Percentiles rank a stretch among this genome's conserved stretches.
Conservation (phyloP, 2,113 vertebrate genomes). For the Syngnathoides biaculeatus region DNA sequence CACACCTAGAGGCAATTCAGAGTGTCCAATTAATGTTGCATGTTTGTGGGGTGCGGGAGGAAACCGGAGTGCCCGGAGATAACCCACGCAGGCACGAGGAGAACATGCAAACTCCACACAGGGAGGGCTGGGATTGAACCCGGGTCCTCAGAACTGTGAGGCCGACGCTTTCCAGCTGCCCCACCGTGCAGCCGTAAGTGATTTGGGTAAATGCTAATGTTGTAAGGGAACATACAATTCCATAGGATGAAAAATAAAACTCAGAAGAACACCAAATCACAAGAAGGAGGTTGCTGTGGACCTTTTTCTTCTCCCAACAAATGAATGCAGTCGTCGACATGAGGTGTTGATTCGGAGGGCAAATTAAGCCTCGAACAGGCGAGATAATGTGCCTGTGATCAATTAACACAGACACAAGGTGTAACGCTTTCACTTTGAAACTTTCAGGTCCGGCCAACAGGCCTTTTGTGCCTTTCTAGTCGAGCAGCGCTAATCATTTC, state of each 20-base stretch:
- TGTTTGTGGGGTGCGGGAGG: no score
- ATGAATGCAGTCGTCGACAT: conserved; percentile 64
- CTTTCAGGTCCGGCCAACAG: conserved; percentile 60
- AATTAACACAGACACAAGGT: conserved; percentile 75
- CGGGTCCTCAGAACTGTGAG: no score
- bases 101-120: no score
- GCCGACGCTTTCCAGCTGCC: no score
- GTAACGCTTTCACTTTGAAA: conserved; percentile 69
- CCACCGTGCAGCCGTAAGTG: no score
- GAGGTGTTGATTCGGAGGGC: conserved; percentile 72
- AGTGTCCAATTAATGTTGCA: no score
- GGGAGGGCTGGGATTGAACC: no score
- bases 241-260: conserved; percentile 27
- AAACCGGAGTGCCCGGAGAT: no score
- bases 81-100: no score
- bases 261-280: conserved; percentile 37
- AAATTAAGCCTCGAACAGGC: conserved; percentile 73
- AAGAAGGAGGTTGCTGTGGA: conserved; percentile 51
- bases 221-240: conserved; percentile 15
- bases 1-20: no score
- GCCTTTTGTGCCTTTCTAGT: conserved; percentile 64
- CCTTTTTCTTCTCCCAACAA: conserved; percentile 58
- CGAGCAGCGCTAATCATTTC: conserved; percentile 71
- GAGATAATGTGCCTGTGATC: conserved; percentile 75
- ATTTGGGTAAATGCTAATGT: background rate